Conservation (phyloP, 2,113 vertebrate genomes). For the Nothocercus nigrocapillus region DNA sequence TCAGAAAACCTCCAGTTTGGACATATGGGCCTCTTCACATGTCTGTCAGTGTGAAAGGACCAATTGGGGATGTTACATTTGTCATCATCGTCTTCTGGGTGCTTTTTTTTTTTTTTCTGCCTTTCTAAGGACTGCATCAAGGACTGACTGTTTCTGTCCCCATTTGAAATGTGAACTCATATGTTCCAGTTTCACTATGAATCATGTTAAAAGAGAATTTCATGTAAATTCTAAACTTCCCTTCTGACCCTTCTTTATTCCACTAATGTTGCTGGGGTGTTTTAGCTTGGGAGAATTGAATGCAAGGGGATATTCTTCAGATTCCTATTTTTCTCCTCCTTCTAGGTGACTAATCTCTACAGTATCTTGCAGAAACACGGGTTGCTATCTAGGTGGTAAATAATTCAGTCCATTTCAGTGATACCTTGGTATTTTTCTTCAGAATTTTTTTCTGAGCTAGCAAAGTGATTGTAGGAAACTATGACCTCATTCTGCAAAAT, state of each 20-base stretch:
- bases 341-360: neutral
- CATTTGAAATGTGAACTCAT: neutral
- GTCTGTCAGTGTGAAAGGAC: neutral
- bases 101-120: neutral
- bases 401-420: neutral
- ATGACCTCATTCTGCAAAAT: neutral
- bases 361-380: neutral
- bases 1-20: slow-evolving; percentile 3
- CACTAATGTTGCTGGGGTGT: neutral
- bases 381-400: neutral
- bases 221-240: neutral
- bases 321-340: neutral
- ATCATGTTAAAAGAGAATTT: neutral
- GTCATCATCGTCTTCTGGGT: neutral
- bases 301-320: neutral
- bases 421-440: neutral
- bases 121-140: neutral
- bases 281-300: neutral
- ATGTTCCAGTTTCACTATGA: neutral
- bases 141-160: neutral
- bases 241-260: neutral
- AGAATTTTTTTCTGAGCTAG: neutral
- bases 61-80: neutral
- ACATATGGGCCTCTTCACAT: neutral
- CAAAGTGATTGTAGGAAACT: neutral